Conservation (phyloP, 2,888 invertebrate genomes). For the Agrotis segetum region DNA sequence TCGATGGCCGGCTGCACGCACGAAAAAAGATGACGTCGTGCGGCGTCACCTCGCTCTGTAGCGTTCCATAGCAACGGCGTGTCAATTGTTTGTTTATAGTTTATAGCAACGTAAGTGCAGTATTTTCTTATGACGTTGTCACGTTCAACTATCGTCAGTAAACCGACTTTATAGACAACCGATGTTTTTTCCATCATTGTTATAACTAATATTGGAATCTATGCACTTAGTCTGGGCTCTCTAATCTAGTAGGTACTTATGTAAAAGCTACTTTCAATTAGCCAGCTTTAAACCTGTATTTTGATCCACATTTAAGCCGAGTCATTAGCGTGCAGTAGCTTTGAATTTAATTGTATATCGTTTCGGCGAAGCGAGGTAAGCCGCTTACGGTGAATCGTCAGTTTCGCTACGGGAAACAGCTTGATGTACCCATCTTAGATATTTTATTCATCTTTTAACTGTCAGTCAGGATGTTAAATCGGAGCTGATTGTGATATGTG, state of each 20-base stretch:
- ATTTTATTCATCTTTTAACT: not conserved
- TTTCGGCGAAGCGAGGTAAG: slow-evolving; percentile 17
- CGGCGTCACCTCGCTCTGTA: too few relatives aligned
- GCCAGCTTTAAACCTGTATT: not conserved
- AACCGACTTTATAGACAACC: too few relatives aligned
- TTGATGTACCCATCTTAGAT: slow-evolving; percentile 8
- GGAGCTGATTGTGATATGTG: not conserved
- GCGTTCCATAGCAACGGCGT: too few relatives aligned
- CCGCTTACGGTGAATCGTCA: slow-evolving; percentile 15
- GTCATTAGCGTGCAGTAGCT: slow-evolving; percentile 21
- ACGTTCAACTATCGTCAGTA: too few relatives aligned
- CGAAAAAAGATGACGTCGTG: too few relatives aligned
- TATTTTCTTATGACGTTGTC: too few relatives aligned
- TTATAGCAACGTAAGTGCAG: too few relatives aligned
- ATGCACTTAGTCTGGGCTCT: too few relatives aligned
- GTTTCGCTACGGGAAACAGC: not conserved
- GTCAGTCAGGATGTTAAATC: not conserved
- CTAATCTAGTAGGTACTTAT: not conserved
- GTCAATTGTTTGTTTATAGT: too few relatives aligned
- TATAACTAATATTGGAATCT: too few relatives aligned
- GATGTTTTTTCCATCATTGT: too few relatives aligned
- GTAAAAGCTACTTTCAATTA: not conserved
- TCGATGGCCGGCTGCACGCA: too few relatives aligned
- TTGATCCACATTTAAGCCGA: not conserved
- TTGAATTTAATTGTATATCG: slow-evolving; percentile 6